Evolutionary conservation across 2,797 vertebrate genomes (phyloP), one percentile per base, ranked within the genome.

Genomic region (Liparis tanakae): DNA sequence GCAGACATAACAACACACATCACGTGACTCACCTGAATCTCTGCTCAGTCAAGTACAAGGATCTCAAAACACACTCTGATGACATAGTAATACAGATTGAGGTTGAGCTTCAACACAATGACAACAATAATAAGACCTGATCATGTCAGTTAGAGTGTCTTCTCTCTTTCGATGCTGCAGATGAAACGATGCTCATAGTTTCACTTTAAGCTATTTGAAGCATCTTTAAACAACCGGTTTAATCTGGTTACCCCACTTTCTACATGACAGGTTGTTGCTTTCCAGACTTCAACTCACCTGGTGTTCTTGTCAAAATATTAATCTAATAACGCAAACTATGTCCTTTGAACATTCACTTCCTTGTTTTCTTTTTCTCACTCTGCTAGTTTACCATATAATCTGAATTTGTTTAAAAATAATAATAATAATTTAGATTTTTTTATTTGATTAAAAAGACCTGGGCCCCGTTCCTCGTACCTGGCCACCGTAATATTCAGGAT

Each of bases 201-300:
- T 43, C 18, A 20, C 18, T 58, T 39, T 59, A 6, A 6, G 14
- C 5, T 15, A 17, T 18, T 6, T 30, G 39, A 39, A 50, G n/a
- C 6, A 18, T 2, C 0, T n/a, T n/a, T 10, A 30, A 9, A 44
- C 15, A 17, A 30, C 5, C 9, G 20, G 57, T 41, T 15, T 7
- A 39, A 39, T 22, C 15, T 41, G 12, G 37, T 60, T 41, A 25
- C 12, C 18, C 34, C 1, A 15, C 48, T 39, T 8, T 10, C 4
- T 6, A 20, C 48, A 51, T 6, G 37, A 1, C 6, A 53, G 36
- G 5, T 50, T 37, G 33, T 64, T 65, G 34, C 46, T 37, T 36
- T 64, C n/a, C 20, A 65, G 46, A 65, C 46, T 64, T 51, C 30
- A 63, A 9, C 46, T 50, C n/a, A 53, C 8, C 17, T 34, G 37